Evolutionary conservation across 2,888 invertebrate species (phyloP), one percentile per base, ranked within the genome.

Genomic region (Neoitamus cyanurus): DNA sequence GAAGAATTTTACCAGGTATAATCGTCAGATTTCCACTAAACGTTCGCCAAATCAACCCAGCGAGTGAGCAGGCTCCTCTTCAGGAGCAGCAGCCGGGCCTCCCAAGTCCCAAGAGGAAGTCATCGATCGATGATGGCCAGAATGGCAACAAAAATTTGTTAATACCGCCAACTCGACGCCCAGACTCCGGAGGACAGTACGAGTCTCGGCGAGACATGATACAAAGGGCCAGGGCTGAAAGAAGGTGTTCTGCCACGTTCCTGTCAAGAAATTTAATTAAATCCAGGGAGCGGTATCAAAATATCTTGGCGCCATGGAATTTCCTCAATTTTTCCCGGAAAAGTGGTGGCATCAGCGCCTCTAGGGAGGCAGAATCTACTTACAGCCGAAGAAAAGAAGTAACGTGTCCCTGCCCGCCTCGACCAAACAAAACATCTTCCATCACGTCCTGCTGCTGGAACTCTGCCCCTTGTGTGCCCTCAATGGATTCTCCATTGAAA

Each of bases 211-310:
- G 69, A n/a, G 70, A 83, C 83, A 70, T 42, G 69, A 70, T 69
- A 83, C 42, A 83, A 83, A 83, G 13, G 83, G 83, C 20, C 70
- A 83, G 20, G 69, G 42, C 20, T 83, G 13, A 30, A 82, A 83
- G 36, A 83, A 83, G 70, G 70, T 83, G 42, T 69, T 83, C 70
- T 28, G 83, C 42, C 83, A 83, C 83, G 42, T 83, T 69, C 34
- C 83, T 83, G 70, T 83, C 70, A 83, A 83, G 69, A 83, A 83
- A 83, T 83, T 83, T 83, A 83, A 83, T 83, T 83, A 83, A 83
- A 83, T 83, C 83, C 37, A 11, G 37, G 15, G 68, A 83, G 28
- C 11, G 69, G 37, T 83, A 83, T 83, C 83, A 70, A 83, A 69
- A 83, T 70, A 83, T 69, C 83, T 83, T 25, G 36, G 15, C 83